These are phyloP conservation scores for Desmophyllum pertusum DNA, from an alignment of 92 coral and sea anemone species.

Conservation along the genomic window DNA sequence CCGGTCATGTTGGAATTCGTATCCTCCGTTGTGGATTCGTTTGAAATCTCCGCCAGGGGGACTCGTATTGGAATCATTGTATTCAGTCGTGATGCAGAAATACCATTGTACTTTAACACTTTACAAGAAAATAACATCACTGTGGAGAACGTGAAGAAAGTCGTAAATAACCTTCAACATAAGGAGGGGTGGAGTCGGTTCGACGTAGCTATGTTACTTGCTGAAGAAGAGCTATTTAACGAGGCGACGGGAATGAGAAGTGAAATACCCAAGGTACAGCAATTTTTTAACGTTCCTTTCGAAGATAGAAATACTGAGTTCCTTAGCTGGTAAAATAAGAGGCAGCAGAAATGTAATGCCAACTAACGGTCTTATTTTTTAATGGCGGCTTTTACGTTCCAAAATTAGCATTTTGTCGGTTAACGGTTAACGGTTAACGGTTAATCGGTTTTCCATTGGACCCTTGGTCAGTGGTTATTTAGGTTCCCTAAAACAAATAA, in stretches of 20 bases:
- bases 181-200: slow-evolving; percentile 42
- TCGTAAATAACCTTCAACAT: slow-evolving; percentile 30
- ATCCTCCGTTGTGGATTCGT: slow-evolving; percentile 43
- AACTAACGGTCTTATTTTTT: no score
- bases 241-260: slow-evolving; percentile 64
- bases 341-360: no score
- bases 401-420: no score
- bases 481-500: no score
- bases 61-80: slow-evolving; percentile 59
- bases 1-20: slow-evolving; percentile 36
- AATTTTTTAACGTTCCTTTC: background rate
- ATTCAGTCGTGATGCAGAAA: slow-evolving; percentile 41
- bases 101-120: slow-evolving; percentile 46
- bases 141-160: slow-evolving; percentile 30
- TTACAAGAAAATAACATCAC: slow-evolving; percentile 44
- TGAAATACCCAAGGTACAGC: slow-evolving; percentile 50
- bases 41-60: slow-evolving; percentile 45
- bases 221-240: slow-evolving; percentile 62
- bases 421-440: no score
- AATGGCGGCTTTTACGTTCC: no score
- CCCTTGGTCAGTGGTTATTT: no score
- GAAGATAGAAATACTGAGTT: no score
- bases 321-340: no score
- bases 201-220: slow-evolving; percentile 51
- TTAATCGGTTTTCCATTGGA: no score